Conservation (phyloP, 2,113 vertebrate species). For the Gymnogyps californianus region DNA sequence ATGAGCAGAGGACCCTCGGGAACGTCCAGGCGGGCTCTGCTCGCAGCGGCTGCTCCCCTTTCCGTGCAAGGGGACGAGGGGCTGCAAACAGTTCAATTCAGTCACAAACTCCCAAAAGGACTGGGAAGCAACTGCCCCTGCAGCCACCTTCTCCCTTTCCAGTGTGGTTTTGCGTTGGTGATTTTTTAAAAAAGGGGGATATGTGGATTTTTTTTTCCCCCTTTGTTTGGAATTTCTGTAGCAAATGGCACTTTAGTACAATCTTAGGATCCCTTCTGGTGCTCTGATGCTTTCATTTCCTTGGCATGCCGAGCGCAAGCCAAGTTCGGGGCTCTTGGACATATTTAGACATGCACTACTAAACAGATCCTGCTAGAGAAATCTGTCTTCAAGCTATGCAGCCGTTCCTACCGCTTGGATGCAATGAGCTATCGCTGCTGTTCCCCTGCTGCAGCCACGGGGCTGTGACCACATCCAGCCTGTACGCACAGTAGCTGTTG, state of each 20-base stretch:
- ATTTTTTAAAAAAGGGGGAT: not conserved
- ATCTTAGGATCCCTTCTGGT: slow-evolving; percentile 5
- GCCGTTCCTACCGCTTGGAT: not conserved
- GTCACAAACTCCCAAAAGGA: not conserved
- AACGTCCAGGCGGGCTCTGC: not conserved
- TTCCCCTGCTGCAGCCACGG: not conserved
- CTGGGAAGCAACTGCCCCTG: not conserved
- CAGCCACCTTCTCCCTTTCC: not conserved
- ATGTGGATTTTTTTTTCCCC: not conserved
- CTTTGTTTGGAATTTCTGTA: not conserved
- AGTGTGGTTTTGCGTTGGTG: not conserved
- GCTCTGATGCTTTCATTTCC: slow-evolving; percentile 38
- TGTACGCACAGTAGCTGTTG: not conserved
- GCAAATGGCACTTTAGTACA: slow-evolving; percentile 1
- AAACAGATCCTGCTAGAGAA: slow-evolving; percentile 21
- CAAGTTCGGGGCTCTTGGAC: slow-evolving; percentile 51
- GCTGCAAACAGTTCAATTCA: not conserved
- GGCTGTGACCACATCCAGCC: not conserved
- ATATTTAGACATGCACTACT: slow-evolving; percentile 53
- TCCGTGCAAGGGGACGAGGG: not conserved
- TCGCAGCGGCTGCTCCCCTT: not conserved
- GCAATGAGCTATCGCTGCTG: not conserved
- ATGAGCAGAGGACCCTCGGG: not conserved
- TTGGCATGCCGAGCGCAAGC: slow-evolving; percentile 19
- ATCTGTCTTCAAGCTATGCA: not conserved